Percentiles rank a stretch among this genome's conserved stretches.
Conservation (phyloP, 2,888 invertebrate species). For the Macaria liturata region DNA sequence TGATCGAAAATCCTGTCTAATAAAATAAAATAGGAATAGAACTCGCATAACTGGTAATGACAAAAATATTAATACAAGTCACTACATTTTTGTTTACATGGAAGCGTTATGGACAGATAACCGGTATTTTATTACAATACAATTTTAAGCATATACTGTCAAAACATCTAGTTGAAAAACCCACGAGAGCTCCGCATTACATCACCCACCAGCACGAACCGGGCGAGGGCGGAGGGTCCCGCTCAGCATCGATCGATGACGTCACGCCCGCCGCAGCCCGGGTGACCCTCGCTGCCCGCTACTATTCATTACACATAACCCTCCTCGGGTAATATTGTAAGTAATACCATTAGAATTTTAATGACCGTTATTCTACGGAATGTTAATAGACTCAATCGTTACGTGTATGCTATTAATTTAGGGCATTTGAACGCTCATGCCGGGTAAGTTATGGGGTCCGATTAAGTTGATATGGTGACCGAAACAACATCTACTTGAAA, state of each 20-base stretch:
- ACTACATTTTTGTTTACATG: too few species aligned
- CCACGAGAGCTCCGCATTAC: slow-evolving; percentile 48
- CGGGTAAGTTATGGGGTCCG: slow-evolving; percentile 3
- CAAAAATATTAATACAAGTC: too few species aligned
- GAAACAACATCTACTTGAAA: background rate
- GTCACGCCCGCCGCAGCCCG: slow-evolving; percentile 45
- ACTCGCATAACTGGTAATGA: too few species aligned
- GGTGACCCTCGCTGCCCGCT: slow-evolving; percentile 30
- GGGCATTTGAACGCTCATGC: slow-evolving; percentile 14
- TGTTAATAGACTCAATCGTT: slow-evolving; percentile 17
- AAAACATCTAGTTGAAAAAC: slow-evolving; percentile 1
- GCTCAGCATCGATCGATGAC: slow-evolving; percentile 53
- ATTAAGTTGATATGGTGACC: slow-evolving; percentile 10
- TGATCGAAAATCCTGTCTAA: too few species aligned
- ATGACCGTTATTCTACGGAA: slow-evolving; percentile 24
- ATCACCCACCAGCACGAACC: slow-evolving; percentile 44
- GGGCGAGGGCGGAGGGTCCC: slow-evolving; percentile 23
- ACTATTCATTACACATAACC: slow-evolving; percentile 25
- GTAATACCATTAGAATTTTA: slow-evolving; percentile 28
- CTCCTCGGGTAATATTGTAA: slow-evolving; percentile 1
- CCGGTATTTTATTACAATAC: too few species aligned
- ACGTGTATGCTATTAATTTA: slow-evolving; percentile 21
- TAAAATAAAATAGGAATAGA: too few species aligned
- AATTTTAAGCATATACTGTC: too few species aligned
- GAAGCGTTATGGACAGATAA: too few species aligned